Evolutionary conservation across 2,113 vertebrate species (phyloP).

Genomic region (Psettodes erumei): DNA sequence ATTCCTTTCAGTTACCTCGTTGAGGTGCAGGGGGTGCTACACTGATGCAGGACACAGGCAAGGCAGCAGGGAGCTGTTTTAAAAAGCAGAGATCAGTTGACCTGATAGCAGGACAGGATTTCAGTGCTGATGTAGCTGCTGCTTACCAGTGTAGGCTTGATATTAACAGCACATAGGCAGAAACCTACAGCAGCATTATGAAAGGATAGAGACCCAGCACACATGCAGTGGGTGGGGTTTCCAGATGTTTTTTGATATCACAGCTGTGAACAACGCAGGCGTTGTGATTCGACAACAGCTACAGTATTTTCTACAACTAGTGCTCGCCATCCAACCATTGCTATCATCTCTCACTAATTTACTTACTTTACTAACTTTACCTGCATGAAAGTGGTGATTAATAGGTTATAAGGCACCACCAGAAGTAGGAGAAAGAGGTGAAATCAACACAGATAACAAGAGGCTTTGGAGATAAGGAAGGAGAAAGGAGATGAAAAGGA

Average conservation of each 20-base stretch:
- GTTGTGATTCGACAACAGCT: constrained; percentile 46
- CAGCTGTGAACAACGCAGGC: constrained; percentile 56
- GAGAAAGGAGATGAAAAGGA: background rate
- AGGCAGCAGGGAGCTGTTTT: constrained; percentile 48
- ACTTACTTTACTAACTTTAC: background rate
- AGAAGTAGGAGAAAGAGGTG: background rate
- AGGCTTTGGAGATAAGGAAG: background rate
- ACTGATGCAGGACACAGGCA: constrained; percentile 54
- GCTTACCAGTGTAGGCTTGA: constrained; percentile 7
- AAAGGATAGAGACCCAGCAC: background rate
- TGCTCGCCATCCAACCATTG: constrained; percentile 5
- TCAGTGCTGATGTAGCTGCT: constrained; percentile 29
- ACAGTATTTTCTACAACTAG: constrained; percentile 40
- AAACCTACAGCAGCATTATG: constrained; percentile 12
- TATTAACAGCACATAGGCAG: constrained; percentile 13
- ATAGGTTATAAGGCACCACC: background rate
- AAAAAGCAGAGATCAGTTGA: constrained; percentile 40
- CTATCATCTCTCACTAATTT: background rate
- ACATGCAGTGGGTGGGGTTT: constrained; percentile 14
- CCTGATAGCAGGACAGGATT: constrained; percentile 41
- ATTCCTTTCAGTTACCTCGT: constrained; percentile 65
- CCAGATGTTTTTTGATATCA: constrained; percentile 25
- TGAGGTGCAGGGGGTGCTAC: constrained; percentile 35
- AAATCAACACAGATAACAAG: constrained; percentile 8
- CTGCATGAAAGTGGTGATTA: background rate